These are phyloP conservation scores for Gerris lacustris DNA, from an alignment of 2,888 invertebrate genomes.

Conservation along the genomic window DNA sequence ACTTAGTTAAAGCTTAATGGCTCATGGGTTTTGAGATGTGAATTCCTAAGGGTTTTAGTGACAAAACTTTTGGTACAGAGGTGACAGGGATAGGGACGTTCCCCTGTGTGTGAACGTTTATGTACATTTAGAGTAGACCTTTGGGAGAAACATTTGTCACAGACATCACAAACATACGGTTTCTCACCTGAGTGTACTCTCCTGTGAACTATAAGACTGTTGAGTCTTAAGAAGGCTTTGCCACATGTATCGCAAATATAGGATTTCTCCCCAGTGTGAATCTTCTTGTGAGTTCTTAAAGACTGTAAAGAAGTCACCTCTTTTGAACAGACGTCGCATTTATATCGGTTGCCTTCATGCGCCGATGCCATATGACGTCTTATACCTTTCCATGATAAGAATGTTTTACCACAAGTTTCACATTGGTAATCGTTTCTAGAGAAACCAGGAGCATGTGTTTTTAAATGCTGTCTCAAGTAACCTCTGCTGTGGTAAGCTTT, in stretches of 20 bases:
- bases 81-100: constrained; percentile 39
- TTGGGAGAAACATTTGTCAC: constrained; percentile 43
- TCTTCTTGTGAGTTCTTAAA: constrained; percentile 43
- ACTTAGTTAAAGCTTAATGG: too few relatives aligned
- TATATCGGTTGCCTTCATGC: constrained; percentile 40
- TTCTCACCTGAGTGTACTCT: constrained; percentile 42
- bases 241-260: constrained; percentile 41
- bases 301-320: constrained; percentile 43
- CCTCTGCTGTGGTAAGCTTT: constrained; percentile 31
- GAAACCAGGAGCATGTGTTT: constrained; percentile 25
- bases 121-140: constrained; percentile 43
- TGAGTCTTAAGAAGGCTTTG: constrained; percentile 40
- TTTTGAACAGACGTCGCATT: constrained; percentile 50
- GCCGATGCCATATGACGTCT: constrained; percentile 39
- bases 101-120: constrained; percentile 40
- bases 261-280: constrained; percentile 47
- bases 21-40: constrained; percentile 32
- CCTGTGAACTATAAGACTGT: constrained; percentile 39
- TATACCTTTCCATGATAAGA: constrained; percentile 36
- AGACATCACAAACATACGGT: constrained; percentile 41
- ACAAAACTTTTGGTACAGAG: constrained; percentile 39
- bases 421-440: constrained; percentile 36
- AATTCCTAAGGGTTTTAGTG: constrained; percentile 39
- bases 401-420: constrained; percentile 40
- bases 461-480: constrained; percentile 21